These are phyloP conservation scores for Palythoa grandiflora DNA, from an alignment of 92 coral and sea anemone genomes.

Conservation along the genomic window DNA sequence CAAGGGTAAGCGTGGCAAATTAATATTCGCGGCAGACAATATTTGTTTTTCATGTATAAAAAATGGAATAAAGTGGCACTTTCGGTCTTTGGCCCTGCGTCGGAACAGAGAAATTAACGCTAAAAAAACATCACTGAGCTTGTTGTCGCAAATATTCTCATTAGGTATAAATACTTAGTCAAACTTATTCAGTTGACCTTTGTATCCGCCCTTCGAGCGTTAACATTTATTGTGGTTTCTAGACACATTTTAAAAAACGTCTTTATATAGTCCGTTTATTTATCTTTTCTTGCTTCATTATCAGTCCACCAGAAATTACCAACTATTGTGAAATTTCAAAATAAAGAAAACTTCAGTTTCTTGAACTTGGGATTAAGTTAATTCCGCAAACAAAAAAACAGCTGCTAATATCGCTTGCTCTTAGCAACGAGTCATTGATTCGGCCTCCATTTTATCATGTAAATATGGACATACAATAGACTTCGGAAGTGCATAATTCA, in stretches of 20 bases:
- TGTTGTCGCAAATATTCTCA: not conserved
- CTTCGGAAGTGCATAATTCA: not conserved
- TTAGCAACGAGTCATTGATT: not conserved
- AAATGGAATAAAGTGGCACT: no score
- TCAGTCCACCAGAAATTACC: not conserved
- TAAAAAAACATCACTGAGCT: not conserved
- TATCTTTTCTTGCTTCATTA: not conserved
- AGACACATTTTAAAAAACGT: not conserved
- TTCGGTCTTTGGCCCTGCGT: no score
- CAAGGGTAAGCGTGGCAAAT: no score
- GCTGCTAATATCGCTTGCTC: conserved; percentile 1
- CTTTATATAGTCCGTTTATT: not conserved
- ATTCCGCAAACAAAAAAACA: conserved; percentile 10
- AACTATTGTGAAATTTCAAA: not conserved
- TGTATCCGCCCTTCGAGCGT: not conserved
- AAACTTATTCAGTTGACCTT: not conserved
- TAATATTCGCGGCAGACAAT: no score
- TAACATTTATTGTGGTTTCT: not conserved
- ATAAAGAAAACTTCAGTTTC: not conserved
- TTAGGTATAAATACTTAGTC: not conserved
- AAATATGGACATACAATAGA: not conserved
- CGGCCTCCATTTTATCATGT: not conserved
- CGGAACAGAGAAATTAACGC: not conserved
- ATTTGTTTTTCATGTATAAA: no score
- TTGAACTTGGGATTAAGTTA: not conserved